Base-by-base conservation (phyloP, 2,888 invertebrate species). In the Eupithecia abbreviata region DNA sequence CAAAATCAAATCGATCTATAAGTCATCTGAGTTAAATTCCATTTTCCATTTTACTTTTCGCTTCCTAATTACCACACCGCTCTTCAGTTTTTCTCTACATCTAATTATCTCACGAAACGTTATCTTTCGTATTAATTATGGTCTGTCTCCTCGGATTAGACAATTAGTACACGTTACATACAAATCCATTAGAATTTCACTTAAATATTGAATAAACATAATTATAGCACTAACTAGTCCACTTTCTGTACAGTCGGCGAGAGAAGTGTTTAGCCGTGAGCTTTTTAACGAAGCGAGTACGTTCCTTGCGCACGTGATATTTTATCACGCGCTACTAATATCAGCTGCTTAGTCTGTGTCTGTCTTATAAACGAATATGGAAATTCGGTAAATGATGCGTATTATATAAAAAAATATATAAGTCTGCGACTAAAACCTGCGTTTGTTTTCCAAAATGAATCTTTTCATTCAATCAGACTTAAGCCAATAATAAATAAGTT, bases 141-240 rank as follows among this genome's bases (percentile, higher is more conserved):
- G 55, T 71, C 62, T 43, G 69, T 42, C 71, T 71, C 68, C 15
- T 68, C 41, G 70, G 75, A 77, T 76, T 77, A 77, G 71, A 74
- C 77, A 76, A 77, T 78, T 78, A 79, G 74, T 47, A 62, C 74
- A 74, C 79, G 73, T 77, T 80, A 82, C 84, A 85, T 85, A 84
- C 77, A 86, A 86, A 87, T 85, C 83, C 83, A 84, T 85, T 85
- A 84, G 85, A 88, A 90, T 88, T 89, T 87, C 88, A 89, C 89
- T 87, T 89, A 71, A 92, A 90, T 93, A 93, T 93, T 91, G 90
- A 91, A 92, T 89, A 90, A 90, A 91, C 89, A 90, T 90, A 90
- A 90, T 90, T 86, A 86, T 83, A 86, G 86, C 85, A 84, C 87
- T 87, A 86, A 85, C 84, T 84, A 83, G 78, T 65, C 73, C 58